Base-by-base conservation (phyloP, 1,140 invertebrate species). In the Psix sp. region DNA sequence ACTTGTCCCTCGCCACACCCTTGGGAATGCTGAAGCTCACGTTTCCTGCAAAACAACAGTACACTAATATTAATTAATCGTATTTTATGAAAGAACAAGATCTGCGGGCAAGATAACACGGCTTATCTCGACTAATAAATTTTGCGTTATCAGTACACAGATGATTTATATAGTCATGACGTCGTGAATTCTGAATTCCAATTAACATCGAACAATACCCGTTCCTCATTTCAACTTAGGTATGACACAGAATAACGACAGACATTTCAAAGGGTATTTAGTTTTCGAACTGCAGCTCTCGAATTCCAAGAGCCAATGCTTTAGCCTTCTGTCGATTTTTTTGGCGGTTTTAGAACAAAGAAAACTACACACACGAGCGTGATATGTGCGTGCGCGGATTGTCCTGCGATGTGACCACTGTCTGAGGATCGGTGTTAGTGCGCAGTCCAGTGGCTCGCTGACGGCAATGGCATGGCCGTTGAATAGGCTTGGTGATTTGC, bases 1-100 rank as follows among this genome's bases (percentile, higher is more conserved):
- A 99, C 51, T 92, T 92, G 77, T 93, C 90, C 60, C 93, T 91
- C 1, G 91, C 93, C 29, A 95, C 90, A 38, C 94, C 94, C 36
- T 87, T 82, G n/a, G 95, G 94, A 71, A 99, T 95, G 74, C 91
- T 90, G 84, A 95, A 99, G 29, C 90, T 93, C 5, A 98, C 85
- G 82, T 95, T 95, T 29, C 89, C 92, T 90, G 81, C 24, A 86
- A 87, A 62, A 75, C 75, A 74, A 66, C 5, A 63, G 11, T 36
- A 4, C 11, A 3, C 1, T 66, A 40, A 21, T 36, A 70, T 70
- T 57, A 66, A 75, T 66, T 65, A 59, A 68, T 57, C 9, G 13
- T n/a, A n/a, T n/a, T n/a, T n/a, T n/a, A n/a, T n/a, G n/a, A n/a
- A n/a, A n/a, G n/a, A n/a, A n/a, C 17, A 40, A 49, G 42, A 60